Evolutionary conservation across 2,888 invertebrate species (phyloP), one percentile per base, ranked within the genome.

Genomic region (Gibbula magus): DNA sequence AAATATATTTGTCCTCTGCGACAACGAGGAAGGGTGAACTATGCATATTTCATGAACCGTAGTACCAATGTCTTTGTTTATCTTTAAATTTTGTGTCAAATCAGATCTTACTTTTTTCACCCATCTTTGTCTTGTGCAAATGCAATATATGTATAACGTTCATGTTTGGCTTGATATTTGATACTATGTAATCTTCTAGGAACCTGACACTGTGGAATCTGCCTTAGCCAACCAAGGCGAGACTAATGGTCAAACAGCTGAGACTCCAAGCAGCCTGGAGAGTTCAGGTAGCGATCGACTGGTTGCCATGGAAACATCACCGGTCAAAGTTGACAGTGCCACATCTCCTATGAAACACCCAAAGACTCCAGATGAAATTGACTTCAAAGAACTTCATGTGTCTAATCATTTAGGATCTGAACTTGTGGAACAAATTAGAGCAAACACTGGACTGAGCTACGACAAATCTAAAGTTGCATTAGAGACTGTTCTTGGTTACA

Each of bases 391-490:
- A 0, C 53, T 75, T 18, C 16, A 16, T 0, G 53, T 88, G 7
- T 89, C 88, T 22, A 79, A 81, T 39, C 83, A 84, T 70, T 81
- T 91, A 22, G 90, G 89, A 0, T 74, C 83, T 16, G 89, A 89
- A 13, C 83, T 91, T 56, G 82, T 91, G 4, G 90, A 91, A 75
- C 83, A 86, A 76, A 86, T 91, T 18, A 86, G 91, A 29, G 82
- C 83, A 29, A 89, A 86, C 77, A 91, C 91, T 2, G 85, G 84
- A 8, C 85, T 91, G 16, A 91, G 91, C 83, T 88, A 90, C 77
- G 87, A 88, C 32, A 87, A 86, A 75, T 91, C 90, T 2, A 83
- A 87, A 75, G 82, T 88, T 22, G 91, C 91, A 0, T 86, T 91
- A 70, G 88, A 87, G 76, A 89, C 89, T 0, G 90, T 91, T n/a